Evolutionary conservation across 2,888 invertebrate species (phyloP).

Genomic region (Synanthedon formicaeformis): DNA sequence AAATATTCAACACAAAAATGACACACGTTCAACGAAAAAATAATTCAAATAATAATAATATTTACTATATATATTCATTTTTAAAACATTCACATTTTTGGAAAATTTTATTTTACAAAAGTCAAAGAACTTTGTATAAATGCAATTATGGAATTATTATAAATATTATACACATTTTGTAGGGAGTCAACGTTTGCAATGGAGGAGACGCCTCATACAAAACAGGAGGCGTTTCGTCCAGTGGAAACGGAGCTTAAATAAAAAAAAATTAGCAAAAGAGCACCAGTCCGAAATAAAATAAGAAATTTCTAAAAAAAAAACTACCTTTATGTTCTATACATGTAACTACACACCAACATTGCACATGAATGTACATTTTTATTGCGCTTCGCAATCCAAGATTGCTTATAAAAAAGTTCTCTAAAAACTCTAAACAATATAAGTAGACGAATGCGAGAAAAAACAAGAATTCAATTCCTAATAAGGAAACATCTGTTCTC

Average conservation of each 20-base stretch:
- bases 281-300: conserved; percentile 34
- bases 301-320: conserved; percentile 3
- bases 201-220: too few species aligned
- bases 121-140: conserved; percentile 28
- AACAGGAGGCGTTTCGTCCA: neutral
- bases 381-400: conserved; percentile 26
- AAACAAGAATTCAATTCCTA: conserved; percentile 13
- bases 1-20: conserved; percentile 7
- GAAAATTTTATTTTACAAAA: neutral
- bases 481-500: conserved; percentile 13
- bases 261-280: conserved; percentile 18
- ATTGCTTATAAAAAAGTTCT: conserved; percentile 14
- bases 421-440: conserved; percentile 5
- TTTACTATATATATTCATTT: conserved; percentile 1
- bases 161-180: neutral
- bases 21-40: conserved; percentile 2
- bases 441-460: conserved; percentile 4
- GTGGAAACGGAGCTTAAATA: neutral
- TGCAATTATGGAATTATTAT: conserved; percentile 47
- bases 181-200: too few species aligned
- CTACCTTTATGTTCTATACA: conserved; percentile 8
- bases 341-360: conserved; percentile 46
- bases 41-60: neutral
- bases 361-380: conserved; percentile 41
- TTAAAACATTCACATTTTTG: neutral